phyloP scores from a whole-genome alignment of 2,797 vertebrate species.

The Epinephelus awoara region DNA sequence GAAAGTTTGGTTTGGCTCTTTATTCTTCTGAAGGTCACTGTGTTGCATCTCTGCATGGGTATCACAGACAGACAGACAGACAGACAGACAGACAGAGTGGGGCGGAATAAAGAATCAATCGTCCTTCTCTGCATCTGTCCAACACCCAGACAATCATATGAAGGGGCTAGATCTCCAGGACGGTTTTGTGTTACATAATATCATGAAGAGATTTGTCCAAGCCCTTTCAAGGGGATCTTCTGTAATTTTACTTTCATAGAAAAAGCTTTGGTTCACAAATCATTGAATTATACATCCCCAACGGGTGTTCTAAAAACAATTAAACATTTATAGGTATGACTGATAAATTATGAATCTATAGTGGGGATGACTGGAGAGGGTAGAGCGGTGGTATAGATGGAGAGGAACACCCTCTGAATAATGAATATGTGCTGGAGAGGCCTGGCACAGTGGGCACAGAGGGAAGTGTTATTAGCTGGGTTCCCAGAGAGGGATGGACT shows the following conservation, averaged over 20 bases:
- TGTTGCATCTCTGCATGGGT: background rate
- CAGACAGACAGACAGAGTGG: background rate
- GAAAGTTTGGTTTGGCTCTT: slow-evolving; percentile 1
- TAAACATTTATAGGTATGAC: slow-evolving; percentile 71
- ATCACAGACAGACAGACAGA: slow-evolving; percentile 26
- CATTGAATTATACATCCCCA: slow-evolving; percentile 68
- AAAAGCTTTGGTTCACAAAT: slow-evolving; percentile 39
- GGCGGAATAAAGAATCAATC: slow-evolving; percentile 6
- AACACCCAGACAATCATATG: slow-evolving; percentile 1
- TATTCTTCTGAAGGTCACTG: slow-evolving; percentile 27
- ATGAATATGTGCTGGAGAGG: slow-evolving; percentile 65
- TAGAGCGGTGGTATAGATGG: slow-evolving; percentile 59
- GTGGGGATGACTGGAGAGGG: slow-evolving; percentile 71
- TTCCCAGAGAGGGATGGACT: slow-evolving; percentile 39
- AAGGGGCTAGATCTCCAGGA: background rate
- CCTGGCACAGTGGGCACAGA: slow-evolving; percentile 41
- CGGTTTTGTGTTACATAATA: slow-evolving; percentile 43
- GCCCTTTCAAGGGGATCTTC: slow-evolving; percentile 26
- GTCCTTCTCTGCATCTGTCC: slow-evolving; percentile 28
- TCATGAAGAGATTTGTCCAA: background rate
- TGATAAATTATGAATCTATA: slow-evolving; percentile 81
- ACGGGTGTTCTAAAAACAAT: slow-evolving; percentile 64
- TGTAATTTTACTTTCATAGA: slow-evolving; percentile 27
- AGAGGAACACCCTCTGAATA: slow-evolving; percentile 71
- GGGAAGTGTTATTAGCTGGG: slow-evolving; percentile 39